A percentile compares a stretch with the other conserved stretches of the same genome.
These are phyloP conservation scores for Dromococcyx pavoninus DNA, from an alignment of 2,797 vertebrate species.

Conservation along the genomic window DNA sequence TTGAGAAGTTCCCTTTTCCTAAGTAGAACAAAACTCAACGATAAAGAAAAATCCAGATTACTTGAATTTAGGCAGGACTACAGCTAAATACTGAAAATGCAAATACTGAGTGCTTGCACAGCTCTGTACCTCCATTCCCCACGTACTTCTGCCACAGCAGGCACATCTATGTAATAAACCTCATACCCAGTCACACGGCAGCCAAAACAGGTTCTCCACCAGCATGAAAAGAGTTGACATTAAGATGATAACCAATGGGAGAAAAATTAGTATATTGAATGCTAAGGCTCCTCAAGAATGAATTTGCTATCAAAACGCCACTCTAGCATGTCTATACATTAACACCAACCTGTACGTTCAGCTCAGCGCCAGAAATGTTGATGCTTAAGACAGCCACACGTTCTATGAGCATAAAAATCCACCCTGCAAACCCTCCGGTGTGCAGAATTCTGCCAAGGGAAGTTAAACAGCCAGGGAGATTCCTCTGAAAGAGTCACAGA, in stretches of 20 bases:
- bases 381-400: background rate
- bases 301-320: background rate
- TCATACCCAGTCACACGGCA: background rate
- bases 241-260: background rate
- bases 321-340: background rate
- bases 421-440: background rate
- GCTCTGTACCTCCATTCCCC: background rate
- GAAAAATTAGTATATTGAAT: background rate
- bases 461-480: background rate
- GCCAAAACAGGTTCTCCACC: background rate
- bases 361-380: background rate
- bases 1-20: background rate
- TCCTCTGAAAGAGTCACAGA: background rate
- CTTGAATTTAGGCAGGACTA: background rate
- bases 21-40: background rate
- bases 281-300: background rate
- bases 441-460: background rate
- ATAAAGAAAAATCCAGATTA: background rate
- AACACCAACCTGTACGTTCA: background rate
- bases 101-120: accelerated
- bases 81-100: background rate
- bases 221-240: background rate
- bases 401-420: background rate
- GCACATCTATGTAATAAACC: background rate
- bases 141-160: background rate